Conservation (phyloP, 2,113 vertebrate genomes). For the Gymnocephalus cernua region DNA sequence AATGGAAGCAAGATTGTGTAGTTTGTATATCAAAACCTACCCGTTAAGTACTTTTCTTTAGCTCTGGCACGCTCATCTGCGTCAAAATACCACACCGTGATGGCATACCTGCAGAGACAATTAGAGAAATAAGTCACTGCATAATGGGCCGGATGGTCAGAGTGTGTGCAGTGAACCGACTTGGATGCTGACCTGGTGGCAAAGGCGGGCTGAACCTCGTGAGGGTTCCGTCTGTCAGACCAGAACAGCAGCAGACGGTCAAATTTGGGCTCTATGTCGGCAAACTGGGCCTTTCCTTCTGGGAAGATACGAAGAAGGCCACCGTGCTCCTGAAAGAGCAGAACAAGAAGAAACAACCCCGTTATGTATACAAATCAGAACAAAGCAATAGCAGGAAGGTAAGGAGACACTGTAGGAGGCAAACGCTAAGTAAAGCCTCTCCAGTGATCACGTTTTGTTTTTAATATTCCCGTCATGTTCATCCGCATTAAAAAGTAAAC, state of each 20-base stretch:
- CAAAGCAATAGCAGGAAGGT: conserved; percentile 49
- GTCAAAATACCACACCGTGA: conserved; percentile 99
- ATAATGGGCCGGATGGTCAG: neutral
- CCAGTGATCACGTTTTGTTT: conserved; percentile 12
- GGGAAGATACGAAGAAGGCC: conserved; percentile 99
- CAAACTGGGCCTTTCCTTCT: conserved; percentile 97
- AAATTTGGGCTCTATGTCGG: conserved; percentile 98
- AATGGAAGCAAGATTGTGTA: neutral
- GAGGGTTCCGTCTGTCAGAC: conserved; percentile 98
- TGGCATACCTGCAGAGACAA: conserved; percentile 92
- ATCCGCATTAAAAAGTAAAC: conserved; percentile 3
- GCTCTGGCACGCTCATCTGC: conserved; percentile 95
- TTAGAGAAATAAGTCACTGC: neutral
- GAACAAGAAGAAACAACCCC: conserved; percentile 51
- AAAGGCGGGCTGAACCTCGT: conserved; percentile 97
- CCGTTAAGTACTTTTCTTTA: conserved; percentile 98
- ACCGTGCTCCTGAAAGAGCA: conserved; percentile 89
- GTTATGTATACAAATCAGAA: conserved; percentile 49
- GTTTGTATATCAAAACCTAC: conserved; percentile 75
- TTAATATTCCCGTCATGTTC: neutral
- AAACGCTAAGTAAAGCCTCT: conserved; percentile 24
- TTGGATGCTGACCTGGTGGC: conserved; percentile 88
- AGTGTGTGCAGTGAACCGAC: neutral
- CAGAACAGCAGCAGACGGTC: conserved; percentile 98
- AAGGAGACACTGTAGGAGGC: conserved; percentile 22